A percentile compares a stretch with the other conserved stretches of the same genome.
Conservation (phyloP, 2,888 invertebrate genomes). For the Nebria brevicollis region DNA sequence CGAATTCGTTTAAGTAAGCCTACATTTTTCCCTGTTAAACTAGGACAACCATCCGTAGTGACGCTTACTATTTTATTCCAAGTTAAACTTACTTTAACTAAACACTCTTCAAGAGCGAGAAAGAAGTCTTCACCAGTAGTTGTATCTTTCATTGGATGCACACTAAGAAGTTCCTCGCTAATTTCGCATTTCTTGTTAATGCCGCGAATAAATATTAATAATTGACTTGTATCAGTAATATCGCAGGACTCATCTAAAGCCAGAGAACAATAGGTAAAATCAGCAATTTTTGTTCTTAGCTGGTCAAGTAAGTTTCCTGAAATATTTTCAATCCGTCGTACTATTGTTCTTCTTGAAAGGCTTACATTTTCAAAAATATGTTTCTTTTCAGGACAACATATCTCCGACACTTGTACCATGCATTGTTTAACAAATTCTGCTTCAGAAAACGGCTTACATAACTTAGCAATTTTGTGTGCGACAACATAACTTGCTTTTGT, state of each 20-base stretch:
- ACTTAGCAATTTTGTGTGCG: background rate
- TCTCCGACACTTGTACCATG: slow-evolving; percentile 45
- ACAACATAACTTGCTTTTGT: no score
- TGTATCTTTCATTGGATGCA: slow-evolving; percentile 43
- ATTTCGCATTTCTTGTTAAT: slow-evolving; percentile 47
- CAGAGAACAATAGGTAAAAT: slow-evolving; percentile 44
- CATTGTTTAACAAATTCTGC: slow-evolving; percentile 48
- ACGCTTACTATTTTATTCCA: slow-evolving; percentile 38
- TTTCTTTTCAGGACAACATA: slow-evolving; percentile 49
- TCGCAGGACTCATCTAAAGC: slow-evolving; percentile 46
- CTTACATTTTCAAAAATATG: slow-evolving; percentile 48
- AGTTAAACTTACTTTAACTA: slow-evolving; percentile 2
- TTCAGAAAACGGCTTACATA: slow-evolving; percentile 42
- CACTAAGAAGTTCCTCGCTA: slow-evolving; percentile 46
- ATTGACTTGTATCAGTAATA: slow-evolving; percentile 47
- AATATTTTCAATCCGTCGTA: slow-evolving; percentile 45
- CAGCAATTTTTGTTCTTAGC: slow-evolving; percentile 43
- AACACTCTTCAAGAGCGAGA: slow-evolving; percentile 39
- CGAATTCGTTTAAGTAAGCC: slow-evolving; percentile 34
- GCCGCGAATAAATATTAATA: slow-evolving; percentile 44
- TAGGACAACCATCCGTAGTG: slow-evolving; percentile 49
- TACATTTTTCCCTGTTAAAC: slow-evolving; percentile 48
- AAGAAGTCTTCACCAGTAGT: slow-evolving; percentile 45
- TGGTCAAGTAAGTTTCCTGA: slow-evolving; percentile 42
- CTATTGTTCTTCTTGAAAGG: slow-evolving; percentile 50